Evolutionary conservation across 2,888 invertebrate genomes (phyloP).

Genomic region (Lasioglossum zephyrum): DNA sequence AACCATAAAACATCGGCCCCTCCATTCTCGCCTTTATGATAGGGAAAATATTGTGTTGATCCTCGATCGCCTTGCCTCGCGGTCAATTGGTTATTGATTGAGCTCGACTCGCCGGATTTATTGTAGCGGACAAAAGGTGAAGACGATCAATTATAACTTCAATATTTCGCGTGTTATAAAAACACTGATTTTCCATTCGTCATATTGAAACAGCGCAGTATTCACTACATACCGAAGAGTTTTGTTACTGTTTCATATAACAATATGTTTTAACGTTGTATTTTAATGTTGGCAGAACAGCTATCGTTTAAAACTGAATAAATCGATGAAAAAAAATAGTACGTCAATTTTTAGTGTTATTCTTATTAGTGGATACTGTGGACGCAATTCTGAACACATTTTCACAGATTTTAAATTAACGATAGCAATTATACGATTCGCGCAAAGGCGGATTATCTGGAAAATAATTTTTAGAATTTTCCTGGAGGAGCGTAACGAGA

Average conservation of each 20-base stretch:
- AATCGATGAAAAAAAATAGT: too few relatives aligned
- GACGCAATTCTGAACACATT: too few relatives aligned
- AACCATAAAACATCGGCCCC: slow-evolving; percentile 36
- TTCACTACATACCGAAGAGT: too few relatives aligned
- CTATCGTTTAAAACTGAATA: too few relatives aligned
- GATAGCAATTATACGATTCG: background rate
- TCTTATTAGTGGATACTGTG: too few relatives aligned
- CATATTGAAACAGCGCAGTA: too few relatives aligned
- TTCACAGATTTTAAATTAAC: background rate
- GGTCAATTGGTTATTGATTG: slow-evolving; percentile 23
- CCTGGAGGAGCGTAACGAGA: background rate
- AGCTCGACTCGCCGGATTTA: background rate
- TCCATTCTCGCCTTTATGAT: slow-evolving; percentile 31
- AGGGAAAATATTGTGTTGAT: slow-evolving; percentile 36
- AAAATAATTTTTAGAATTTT: background rate
- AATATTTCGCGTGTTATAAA: background rate
- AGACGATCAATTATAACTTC: background rate
- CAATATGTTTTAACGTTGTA: too few relatives aligned
- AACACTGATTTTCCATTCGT: background rate
- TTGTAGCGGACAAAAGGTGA: background rate
- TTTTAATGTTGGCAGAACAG: too few relatives aligned
- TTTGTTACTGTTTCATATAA: too few relatives aligned
- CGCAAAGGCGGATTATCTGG: background rate
- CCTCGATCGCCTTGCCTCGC: background rate
- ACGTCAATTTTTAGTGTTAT: too few relatives aligned